phyloP scores from a whole-genome alignment of 2,888 invertebrate species.

The Stratiomys singularior region DNA sequence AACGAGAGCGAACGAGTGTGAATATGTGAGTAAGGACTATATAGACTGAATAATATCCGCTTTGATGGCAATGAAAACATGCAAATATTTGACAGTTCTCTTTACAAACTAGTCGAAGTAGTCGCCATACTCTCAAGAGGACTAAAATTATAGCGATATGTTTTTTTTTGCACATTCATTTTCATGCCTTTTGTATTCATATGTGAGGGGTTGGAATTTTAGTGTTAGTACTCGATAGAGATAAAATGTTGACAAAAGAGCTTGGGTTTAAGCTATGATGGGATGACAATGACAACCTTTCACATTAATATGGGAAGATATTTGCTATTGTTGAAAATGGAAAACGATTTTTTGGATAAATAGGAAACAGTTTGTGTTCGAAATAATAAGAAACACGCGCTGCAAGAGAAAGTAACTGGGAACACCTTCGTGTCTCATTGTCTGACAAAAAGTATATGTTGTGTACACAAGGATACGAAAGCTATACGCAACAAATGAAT shows the following conservation, averaged over 20 bases:
- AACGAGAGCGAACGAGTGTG: not conserved
- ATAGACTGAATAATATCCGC: not conserved
- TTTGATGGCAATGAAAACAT: slow-evolving; percentile 41
- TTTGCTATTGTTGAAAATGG: not conserved
- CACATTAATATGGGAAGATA: not conserved
- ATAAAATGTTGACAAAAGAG: slow-evolving; percentile 33
- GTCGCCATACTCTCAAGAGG: slow-evolving; percentile 16
- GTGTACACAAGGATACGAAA: no score
- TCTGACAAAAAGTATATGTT: no score
- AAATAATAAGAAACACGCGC: no score
- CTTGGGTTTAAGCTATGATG: not conserved
- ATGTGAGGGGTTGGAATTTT: not conserved
- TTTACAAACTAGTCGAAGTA: slow-evolving; percentile 14
- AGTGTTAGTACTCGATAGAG: not conserved
- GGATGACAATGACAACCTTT: slow-evolving; percentile 31
- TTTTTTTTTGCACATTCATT: slow-evolving; percentile 5
- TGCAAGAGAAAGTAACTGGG: no score
- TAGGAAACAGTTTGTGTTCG: not conserved
- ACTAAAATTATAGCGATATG: slow-evolving; percentile 21
- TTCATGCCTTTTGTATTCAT: not conserved
- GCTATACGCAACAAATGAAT: no score
- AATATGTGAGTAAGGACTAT: not conserved
- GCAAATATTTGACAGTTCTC: slow-evolving; percentile 37
- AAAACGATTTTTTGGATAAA: not conserved
- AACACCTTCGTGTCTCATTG: no score